Conservation (phyloP, 2,888 invertebrate genomes). For the Pollenia amentaria region DNA sequence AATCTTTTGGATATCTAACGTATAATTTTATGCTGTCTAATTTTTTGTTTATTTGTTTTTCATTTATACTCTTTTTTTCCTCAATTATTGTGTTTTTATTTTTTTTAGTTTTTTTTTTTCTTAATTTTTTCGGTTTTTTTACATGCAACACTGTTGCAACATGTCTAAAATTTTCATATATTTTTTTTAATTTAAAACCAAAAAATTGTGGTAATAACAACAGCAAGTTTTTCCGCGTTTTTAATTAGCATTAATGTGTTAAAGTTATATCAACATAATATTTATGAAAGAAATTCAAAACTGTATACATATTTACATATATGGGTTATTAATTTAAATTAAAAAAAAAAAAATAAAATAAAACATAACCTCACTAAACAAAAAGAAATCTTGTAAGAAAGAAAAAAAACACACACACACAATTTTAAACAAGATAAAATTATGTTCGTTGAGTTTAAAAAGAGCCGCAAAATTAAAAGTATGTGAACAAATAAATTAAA, state of each 20-base stretch:
- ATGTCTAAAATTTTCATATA: constrained; percentile 38
- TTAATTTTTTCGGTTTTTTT: background rate
- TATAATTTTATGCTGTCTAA: constrained; percentile 43
- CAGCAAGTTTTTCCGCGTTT: constrained; percentile 62
- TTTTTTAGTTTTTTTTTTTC: background rate
- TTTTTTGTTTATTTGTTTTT: constrained; percentile 8
- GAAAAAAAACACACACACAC: background rate
- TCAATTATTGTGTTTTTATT: constrained; percentile 48
- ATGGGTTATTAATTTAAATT: constrained; percentile 2
- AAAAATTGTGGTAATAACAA: background rate
- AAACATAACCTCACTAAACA: background rate
- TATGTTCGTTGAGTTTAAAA: constrained; percentile 12
- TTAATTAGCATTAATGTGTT: constrained; percentile 66
- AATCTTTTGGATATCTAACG: constrained; percentile 34
- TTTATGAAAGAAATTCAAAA: constrained; percentile 8
- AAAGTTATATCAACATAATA: constrained; percentile 40
- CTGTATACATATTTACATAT: background rate
- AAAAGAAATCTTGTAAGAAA: constrained; percentile 1
- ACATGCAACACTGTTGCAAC: constrained; percentile 63
- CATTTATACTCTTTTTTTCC: constrained; percentile 15
- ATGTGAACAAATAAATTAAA: background rate
- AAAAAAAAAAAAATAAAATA: too few relatives aligned
- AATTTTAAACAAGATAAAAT: background rate
- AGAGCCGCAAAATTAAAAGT: background rate
- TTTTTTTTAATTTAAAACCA: background rate